Evolutionary conservation across 2,797 vertebrate species (phyloP).

Genomic region (Pygocentrus nattereri): DNA sequence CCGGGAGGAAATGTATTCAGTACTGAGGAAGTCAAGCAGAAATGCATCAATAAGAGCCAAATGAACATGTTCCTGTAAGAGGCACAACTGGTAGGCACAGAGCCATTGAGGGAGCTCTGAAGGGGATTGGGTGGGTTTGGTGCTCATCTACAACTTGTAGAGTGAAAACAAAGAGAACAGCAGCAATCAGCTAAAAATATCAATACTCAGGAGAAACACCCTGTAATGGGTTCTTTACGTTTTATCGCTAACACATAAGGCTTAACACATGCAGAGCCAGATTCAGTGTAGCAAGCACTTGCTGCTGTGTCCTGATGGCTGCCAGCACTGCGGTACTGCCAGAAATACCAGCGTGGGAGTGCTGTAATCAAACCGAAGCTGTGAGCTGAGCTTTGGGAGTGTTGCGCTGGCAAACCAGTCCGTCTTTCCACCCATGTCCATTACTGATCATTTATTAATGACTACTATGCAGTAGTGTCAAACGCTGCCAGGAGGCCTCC

Average conservation of each 20-base stretch:
- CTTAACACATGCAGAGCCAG: constrained; percentile 34
- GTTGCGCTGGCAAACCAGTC: constrained; percentile 38
- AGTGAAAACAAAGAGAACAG: constrained; percentile 4
- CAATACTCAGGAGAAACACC: constrained; percentile 1
- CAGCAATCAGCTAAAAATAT: constrained; percentile 33
- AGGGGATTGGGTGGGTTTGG: not conserved
- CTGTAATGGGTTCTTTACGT: constrained; percentile 12
- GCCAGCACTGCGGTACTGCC: constrained; percentile 33
- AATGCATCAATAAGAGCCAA: constrained; percentile 27
- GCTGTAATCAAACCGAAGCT: constrained; percentile 41
- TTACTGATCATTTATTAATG: constrained; percentile 50
- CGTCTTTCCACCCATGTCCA: constrained; percentile 38
- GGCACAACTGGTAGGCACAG: not conserved
- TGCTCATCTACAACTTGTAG: constrained; percentile 12
- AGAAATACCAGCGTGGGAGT: constrained; percentile 46
- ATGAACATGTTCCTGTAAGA: constrained; percentile 18
- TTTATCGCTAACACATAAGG: constrained; percentile 4
- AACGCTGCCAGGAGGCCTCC: constrained; percentile 34
- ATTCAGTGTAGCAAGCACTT: constrained; percentile 18
- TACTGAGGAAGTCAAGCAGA: constrained; percentile 14
- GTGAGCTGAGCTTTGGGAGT: constrained; percentile 30
- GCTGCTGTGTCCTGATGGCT: constrained; percentile 30
- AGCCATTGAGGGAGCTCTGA: constrained; percentile 11
- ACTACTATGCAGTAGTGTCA: constrained; percentile 40
- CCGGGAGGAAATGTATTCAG: not conserved